Conservation (phyloP, 23 tunicate species). For the Ascidia mentula region DNA sequence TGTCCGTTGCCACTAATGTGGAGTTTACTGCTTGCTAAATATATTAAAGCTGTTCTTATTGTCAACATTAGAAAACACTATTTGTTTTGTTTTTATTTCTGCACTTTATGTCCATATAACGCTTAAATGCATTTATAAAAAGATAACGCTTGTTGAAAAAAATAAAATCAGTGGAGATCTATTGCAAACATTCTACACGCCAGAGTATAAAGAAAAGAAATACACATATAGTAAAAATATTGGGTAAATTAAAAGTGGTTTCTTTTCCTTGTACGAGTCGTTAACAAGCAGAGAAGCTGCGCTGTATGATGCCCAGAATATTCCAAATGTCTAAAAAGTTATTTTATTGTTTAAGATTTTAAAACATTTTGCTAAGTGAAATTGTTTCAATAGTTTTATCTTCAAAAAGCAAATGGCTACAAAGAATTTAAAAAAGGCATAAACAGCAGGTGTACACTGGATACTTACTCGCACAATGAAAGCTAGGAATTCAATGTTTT, state of each 20-base stretch:
- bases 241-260: constrained; percentile 90
- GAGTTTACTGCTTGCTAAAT: too few relatives aligned
- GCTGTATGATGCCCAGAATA: constrained; percentile 96
- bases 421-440: too few relatives aligned
- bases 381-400: too few relatives aligned
- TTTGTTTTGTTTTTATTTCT: too few relatives aligned
- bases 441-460: too few relatives aligned
- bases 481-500: constrained; percentile 32
- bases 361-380: not conserved
- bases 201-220: constrained; percentile 89
- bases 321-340: constrained; percentile 59
- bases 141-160: not conserved
- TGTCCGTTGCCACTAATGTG: too few relatives aligned
- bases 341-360: not conserved
- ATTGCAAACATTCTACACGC: constrained; percentile 43
- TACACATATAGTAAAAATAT: constrained; percentile 91
- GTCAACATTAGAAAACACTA: too few relatives aligned
- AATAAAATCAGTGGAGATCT: constrained; percentile 19
- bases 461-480: constrained; percentile 44
- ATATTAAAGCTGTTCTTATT: too few relatives aligned
- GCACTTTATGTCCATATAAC: not conserved
- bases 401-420: too few relatives aligned
- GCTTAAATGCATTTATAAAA: not conserved
- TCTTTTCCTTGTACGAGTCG: constrained; percentile 87
- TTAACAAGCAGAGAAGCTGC: constrained; percentile 92